phyloP scores from a whole-genome alignment of 2,113 vertebrate genomes.

The Marmota monax region DNA sequence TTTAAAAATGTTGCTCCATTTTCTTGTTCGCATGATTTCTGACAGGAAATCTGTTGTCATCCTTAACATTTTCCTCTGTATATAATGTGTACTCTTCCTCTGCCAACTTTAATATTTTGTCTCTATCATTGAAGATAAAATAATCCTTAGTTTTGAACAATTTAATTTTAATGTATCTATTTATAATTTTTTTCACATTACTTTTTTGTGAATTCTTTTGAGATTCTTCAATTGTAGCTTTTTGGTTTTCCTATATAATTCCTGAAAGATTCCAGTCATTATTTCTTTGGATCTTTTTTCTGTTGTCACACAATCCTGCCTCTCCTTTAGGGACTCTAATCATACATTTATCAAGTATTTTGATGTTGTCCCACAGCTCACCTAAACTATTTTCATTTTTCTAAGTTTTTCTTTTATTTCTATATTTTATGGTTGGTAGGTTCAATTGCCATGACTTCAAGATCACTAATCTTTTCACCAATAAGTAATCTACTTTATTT shows the following conservation, averaged over 20 bases:
- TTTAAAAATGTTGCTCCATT: not conserved
- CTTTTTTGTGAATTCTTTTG: not conserved
- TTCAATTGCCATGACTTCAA: not conserved
- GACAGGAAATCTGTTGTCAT: not conserved
- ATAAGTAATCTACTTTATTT: not conserved
- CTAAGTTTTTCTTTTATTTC: not conserved
- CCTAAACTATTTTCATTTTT: not conserved
- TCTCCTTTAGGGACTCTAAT: not conserved
- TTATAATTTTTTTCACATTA: not conserved
- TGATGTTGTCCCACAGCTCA: too few species aligned
- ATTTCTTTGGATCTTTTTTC: not conserved
- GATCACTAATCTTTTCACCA: not conserved
- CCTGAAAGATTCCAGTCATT: not conserved
- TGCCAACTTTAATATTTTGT: not conserved
- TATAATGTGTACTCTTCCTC: not conserved
- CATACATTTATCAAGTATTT: too few species aligned
- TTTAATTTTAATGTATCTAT: not conserved
- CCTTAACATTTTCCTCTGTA: not conserved
- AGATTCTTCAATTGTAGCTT: not conserved
- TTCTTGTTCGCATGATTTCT: not conserved
- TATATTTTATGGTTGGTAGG: not conserved
- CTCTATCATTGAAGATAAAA: not conserved
- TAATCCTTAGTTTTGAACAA: not conserved
- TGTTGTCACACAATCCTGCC: not conserved
- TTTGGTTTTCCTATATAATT: not conserved